Evolutionary conservation across 2,888 invertebrate genomes (phyloP).

Genomic region (Drosophila nr. fundita): DNA sequence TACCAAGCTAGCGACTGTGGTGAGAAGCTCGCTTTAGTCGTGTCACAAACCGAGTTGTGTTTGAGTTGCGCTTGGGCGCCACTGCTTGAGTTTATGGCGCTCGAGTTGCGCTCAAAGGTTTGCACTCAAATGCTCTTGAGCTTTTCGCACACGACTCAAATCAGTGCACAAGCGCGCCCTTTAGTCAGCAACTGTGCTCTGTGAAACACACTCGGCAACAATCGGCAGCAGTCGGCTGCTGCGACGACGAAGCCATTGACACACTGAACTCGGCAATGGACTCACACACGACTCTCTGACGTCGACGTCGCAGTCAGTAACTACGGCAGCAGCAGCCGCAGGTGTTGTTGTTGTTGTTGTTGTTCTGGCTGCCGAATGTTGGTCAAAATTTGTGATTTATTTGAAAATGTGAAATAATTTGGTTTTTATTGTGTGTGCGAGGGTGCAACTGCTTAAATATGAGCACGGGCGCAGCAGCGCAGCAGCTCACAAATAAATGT

Average conservation of each 20-base stretch:
- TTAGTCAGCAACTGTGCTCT: slow-evolving; percentile 64
- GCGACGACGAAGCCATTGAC: slow-evolving; percentile 57
- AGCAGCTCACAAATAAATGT: slow-evolving; percentile 53
- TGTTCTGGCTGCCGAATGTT: slow-evolving; percentile 39
- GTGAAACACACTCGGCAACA: slow-evolving; percentile 19
- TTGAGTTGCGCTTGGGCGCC: not conserved
- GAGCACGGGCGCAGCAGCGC: slow-evolving; percentile 6
- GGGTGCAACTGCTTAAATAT: slow-evolving; percentile 41
- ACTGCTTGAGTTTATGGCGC: slow-evolving; percentile 7
- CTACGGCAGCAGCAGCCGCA: not conserved
- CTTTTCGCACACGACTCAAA: slow-evolving; percentile 18
- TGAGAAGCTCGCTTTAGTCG: slow-evolving; percentile 36
- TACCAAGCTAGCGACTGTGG: not conserved
- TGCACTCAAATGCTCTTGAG: slow-evolving; percentile 52
- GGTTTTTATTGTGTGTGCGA: slow-evolving; percentile 56
- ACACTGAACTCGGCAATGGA: slow-evolving; percentile 72
- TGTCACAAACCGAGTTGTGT: slow-evolving; percentile 23
- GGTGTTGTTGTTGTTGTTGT: slow-evolving; percentile 12
- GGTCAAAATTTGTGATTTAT: slow-evolving; percentile 73
- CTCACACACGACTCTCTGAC: slow-evolving; percentile 26
- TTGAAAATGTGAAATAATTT: slow-evolving; percentile 71
- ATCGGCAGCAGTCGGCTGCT: slow-evolving; percentile 9
- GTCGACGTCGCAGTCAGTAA: slow-evolving; percentile 26
- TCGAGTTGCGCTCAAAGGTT: slow-evolving; percentile 10
- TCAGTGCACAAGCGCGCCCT: slow-evolving; percentile 65